Conservation (phyloP, 2,797 vertebrate genomes). For the Phyllotis vaccarum region DNA sequence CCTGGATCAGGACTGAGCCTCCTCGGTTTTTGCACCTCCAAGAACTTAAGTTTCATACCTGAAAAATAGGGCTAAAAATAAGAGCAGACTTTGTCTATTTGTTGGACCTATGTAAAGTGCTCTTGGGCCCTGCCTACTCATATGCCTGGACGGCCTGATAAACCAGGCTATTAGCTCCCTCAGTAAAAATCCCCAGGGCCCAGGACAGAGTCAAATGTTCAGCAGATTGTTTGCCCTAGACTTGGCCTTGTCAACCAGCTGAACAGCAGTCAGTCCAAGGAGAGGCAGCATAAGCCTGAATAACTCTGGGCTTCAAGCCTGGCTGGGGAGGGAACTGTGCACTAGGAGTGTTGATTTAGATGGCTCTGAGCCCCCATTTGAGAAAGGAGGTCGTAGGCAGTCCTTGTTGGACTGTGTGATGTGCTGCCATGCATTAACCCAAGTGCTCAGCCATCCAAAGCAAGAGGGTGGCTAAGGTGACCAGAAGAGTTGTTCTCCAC, state of each 20-base stretch:
- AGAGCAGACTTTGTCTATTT: background rate
- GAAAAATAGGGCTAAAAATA: background rate
- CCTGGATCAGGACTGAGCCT: background rate
- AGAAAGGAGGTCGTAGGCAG: background rate
- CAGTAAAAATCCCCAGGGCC: background rate
- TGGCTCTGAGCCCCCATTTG: accelerated
- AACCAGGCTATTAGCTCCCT: background rate
- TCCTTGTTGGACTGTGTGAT: background rate
- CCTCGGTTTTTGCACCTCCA: background rate
- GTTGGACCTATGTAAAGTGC: background rate
- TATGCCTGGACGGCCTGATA: background rate
- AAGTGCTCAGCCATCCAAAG: background rate
- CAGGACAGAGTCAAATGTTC: background rate
- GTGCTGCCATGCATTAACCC: background rate
- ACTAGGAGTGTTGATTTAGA: no score
- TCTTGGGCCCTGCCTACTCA: background rate
- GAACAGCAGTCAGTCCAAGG: background rate
- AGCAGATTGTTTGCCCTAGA: background rate
- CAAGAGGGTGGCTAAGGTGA: background rate
- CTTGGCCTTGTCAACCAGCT: background rate
- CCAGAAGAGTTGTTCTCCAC: background rate
- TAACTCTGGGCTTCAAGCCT: background rate
- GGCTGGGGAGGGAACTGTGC: background rate
- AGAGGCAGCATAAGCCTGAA: background rate
- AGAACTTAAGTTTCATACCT: background rate